Base-by-base conservation (phyloP, 1,140 invertebrate species). In the Spodoptera frugiperda region DNA sequence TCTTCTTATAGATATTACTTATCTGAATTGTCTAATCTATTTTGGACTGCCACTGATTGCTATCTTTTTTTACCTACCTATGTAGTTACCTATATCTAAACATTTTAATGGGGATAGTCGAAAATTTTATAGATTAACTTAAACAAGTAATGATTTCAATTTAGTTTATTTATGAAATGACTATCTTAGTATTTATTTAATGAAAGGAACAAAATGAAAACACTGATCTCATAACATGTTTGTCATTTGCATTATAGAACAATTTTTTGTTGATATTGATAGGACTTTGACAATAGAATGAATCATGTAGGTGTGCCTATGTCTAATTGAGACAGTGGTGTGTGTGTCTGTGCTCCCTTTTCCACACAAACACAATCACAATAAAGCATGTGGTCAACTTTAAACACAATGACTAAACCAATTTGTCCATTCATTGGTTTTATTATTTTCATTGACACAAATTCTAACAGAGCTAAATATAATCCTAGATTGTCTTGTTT, bases 241-340 rank as follows among this genome's bases (percentile, higher is more conserved):
- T 63, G 17, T 63, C 15, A 44, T 63, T 11, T 63, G n/a, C 44
- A 63, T 67, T 49, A 48, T 44, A 46, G 39, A 25, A n/a, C 48
- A 67, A 44, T 59, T 25, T 57, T 54, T 21, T 61, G 30, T 17
- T 54, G 33, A 57, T 76, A 57, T 76, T 78, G 75, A 80, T 74
- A 78, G 77, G 71, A 59, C 72, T 76, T 57, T 82, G 73, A 86
- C 82, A 85, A 83, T 85, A 55, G 77, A 55, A 89, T 92, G 91
- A 92, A 79, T 92, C 91, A 92, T 82, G 81, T 82, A 92, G 90
- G 90, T 91, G 90, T 91, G 91, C 86, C 88, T 84, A 30, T 21
- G 49, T 80, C 67, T 67, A 71, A 55, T 30, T 72, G 33, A 55
- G 48, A 76, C 65, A 55, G 51, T 25, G n/a, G n/a, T 77, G 49